Evolutionary conservation across 1,140 invertebrate genomes (phyloP).

Genomic region (Drusus annulatus): DNA sequence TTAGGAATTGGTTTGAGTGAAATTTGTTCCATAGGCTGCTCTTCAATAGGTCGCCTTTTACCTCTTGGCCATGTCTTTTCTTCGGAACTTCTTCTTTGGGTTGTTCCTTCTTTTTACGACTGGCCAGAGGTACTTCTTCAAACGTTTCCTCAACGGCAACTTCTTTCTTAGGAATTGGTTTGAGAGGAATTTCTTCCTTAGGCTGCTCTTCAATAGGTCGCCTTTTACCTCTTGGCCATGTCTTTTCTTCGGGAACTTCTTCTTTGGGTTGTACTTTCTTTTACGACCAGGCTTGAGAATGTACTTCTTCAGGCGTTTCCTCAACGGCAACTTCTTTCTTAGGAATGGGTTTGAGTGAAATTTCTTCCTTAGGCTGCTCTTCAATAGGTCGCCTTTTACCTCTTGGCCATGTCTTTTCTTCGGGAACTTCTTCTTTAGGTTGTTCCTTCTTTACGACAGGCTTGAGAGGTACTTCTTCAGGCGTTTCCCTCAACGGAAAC

Average conservation of each 20-base stretch:
- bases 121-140: conserved; percentile 62
- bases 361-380: conserved; percentile 61
- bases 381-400: conserved; percentile 66
- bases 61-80: conserved; percentile 67
- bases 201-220: conserved; percentile 64
- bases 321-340: conserved; percentile 63
- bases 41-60: conserved; percentile 65
- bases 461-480: conserved; percentile 61
- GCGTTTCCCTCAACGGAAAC: conserved; percentile 59
- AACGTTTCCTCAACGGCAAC: conserved; percentile 61
- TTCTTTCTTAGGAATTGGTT: conserved; percentile 63
- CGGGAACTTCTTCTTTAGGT: conserved; percentile 62
- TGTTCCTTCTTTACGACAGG: conserved; percentile 60
- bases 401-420: conserved; percentile 66
- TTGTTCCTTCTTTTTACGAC: conserved; percentile 60
- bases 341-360: conserved; percentile 64
- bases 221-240: conserved; percentile 67
- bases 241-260: conserved; percentile 63
- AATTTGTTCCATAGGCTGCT: conserved; percentile 61
- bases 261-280: conserved; percentile 61
- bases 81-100: conserved; percentile 63
- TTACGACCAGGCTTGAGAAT: conserved; percentile 67
- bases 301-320: conserved; percentile 62
- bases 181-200: conserved; percentile 66
- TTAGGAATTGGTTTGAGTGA: conserved; percentile 57